Conservation (phyloP, 2,113 vertebrate genomes). For the Podiceps cristatus region DNA sequence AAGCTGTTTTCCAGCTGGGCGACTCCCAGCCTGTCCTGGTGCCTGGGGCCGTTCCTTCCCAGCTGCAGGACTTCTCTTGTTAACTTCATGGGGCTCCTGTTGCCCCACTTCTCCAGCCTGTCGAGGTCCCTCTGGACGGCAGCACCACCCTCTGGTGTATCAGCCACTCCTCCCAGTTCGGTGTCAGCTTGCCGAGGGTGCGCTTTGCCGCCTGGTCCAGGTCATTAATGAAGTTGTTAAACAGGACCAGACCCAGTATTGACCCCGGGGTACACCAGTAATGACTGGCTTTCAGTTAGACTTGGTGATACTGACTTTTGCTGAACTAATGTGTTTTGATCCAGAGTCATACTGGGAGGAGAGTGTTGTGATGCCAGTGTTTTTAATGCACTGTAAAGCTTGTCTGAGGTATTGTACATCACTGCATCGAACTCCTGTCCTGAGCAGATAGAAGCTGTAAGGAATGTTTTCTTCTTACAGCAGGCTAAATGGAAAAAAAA, state of each 20-base stretch:
- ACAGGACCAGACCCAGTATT: neutral
- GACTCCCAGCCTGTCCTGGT: neutral
- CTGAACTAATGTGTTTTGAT: neutral
- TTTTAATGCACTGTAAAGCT: neutral
- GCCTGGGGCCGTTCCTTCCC: neutral
- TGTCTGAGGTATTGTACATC: neutral
- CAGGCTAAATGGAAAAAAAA: neutral
- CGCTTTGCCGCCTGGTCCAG: fast-evolving
- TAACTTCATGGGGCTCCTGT: neutral
- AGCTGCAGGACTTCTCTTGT: neutral
- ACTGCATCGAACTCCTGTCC: neutral
- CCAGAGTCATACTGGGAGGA: neutral
- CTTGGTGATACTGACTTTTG: neutral
- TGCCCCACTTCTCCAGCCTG: neutral
- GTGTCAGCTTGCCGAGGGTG: neutral
- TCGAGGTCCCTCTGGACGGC: neutral
- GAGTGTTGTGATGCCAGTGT: neutral
- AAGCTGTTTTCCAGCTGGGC: neutral
- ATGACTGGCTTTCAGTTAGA: neutral
- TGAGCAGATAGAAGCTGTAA: neutral
- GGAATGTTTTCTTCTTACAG: neutral
- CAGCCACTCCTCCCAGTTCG: neutral
- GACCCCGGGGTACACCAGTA: neutral
- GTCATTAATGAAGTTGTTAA: neutral
- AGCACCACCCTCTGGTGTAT: neutral